Evolutionary conservation across 1,140 invertebrate genomes (phyloP), one percentile per base, ranked within the genome.

Genomic region (Philopotamus ludificatus): DNA sequence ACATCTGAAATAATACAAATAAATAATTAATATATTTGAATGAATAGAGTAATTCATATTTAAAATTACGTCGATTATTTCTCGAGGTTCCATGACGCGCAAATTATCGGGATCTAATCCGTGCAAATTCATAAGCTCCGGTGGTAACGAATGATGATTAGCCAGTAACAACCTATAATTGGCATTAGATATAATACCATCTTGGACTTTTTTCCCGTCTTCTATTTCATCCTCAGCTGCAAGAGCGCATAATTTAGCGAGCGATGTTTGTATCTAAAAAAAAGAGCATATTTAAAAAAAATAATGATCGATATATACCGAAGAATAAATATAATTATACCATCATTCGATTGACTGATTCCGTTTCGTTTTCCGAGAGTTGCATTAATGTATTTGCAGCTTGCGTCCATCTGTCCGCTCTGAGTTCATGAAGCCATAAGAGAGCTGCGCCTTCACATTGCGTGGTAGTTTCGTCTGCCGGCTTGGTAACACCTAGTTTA

Each of bases 331-430:
- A 8, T 10, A 10, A 58, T 28, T 15, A 3, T 71, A 88, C 87
- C 76, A 90, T 91, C 75, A 92, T 92, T 64, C 89, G 82, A 7
- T 82, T 79, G 0, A 91, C 77, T 49, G 85, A 85, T 68, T 89
- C 85, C 1, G 73, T 82, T 77, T 94, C 92, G 39, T 83, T 76
- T 12, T 79, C 68, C 0, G 88, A 89, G 47, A 93, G 73, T 22
- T 84, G 78, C 42, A 83, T 79, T 8, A 95, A 77, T 1, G 85
- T 88, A 63, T 83, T 77, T 8, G 86, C 83, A 1, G 90, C 89
- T 18, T 49, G 47, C 16, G 63, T 55, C 71, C 49, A 74, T 63
- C 63, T 64, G 25, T 47, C 68, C 20, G 61, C 57, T 25, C 61
- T 71, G 3, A 72, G 22, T 9, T 65, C 62, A 39, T 71, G 72